Evolutionary conservation across 2,888 invertebrate species (phyloP), one percentile per base, ranked within the genome.

Genomic region (Muscina levida): DNA sequence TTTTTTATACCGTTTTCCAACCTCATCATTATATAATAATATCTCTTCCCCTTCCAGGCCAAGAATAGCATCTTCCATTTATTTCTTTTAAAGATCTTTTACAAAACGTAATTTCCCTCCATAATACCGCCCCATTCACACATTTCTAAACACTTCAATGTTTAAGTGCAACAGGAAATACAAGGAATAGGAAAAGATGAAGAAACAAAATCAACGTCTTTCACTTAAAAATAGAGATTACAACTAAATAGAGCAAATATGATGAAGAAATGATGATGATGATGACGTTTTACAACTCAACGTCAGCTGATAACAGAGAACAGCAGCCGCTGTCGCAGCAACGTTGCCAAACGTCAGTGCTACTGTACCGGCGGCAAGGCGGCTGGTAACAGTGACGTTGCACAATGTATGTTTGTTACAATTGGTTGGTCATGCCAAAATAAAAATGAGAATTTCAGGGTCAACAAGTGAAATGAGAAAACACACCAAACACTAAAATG

Each of bases 381-480:
- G n/a, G n/a, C 13, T 24, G 26, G 39, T 22, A 8, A 39, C 31
- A 57, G 57, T 31, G 59, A 39, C 37, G 31, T 3, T 39, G 19
- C 59, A 26, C n/a, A 59, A 19, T 59, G 59, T 59, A n/a, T n/a
- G n/a, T n/a, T n/a, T n/a, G 39, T 17, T 31, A 31, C 31, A 31
- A 31, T 31, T 31, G 31, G 31, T 31, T n/a, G n/a, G 31, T 31
- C n/a, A 31, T 51, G 62, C 22, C 62, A 56, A 70, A 31, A 72
- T 42, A 76, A 26, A 74, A 68, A 77, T 62, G 44, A 65, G 68
- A 51, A 56, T 59, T 81, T 77, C 77, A 77, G 67, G 77, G 77
- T 72, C 81, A 76, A 76, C 31, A 56, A 76, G 57, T 57, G 65
- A 73, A 72, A 80, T 37, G 56, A 24, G 8, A 31, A 3, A 8